Base-by-base conservation (phyloP, 2,113 vertebrate species). In the Pantherophis guttatus region DNA sequence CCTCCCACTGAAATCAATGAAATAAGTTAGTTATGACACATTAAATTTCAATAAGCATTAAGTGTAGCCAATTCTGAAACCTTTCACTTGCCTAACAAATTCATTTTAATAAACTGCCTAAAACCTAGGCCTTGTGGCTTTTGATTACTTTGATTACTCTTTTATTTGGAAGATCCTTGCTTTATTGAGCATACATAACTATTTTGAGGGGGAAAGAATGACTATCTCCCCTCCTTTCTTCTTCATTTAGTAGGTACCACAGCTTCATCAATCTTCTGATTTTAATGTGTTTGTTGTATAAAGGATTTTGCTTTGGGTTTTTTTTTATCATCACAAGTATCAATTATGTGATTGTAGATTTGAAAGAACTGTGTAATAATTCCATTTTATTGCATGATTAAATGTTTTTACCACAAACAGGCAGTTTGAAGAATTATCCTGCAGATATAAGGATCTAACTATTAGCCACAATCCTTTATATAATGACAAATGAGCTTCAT, bases 371-470 rank as follows among this genome's bases (percentile, higher is more conserved):
- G 95, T 97, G 90, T 95, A 95, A 96, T 97, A 97, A 98, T 97
- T 96, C 58, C 87, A 93, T 96, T 96, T 96, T 97, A 97, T 97
- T 97, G 97, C 97, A 86, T 95, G 92, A 97, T 95, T 94, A 97
- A 86, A 97, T 93, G 93, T 97, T 97, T 98, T 98, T 98, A 97
- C 96, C 97, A 97, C 97, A 98, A 98, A 95, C 95, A 97, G 95
- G 94, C 92, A 97, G 97, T 97, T 98, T 98, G 55, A 93, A 95
- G 29, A 97, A 98, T 98, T 97, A 97, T 88, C 93, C 75, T 97
- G 97, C 97, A 97, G 95, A 94, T 95, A 91, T 54, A 97, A 97
- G 96, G 96, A 93, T 95, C 94, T 59, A 94, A 95, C 95, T 97
- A 97, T 97, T 96, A 96, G 95, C 92, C 91, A 94, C 53, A 93